Conservation (phyloP, 2,113 vertebrate species). For the Eolophus roseicapilla region DNA sequence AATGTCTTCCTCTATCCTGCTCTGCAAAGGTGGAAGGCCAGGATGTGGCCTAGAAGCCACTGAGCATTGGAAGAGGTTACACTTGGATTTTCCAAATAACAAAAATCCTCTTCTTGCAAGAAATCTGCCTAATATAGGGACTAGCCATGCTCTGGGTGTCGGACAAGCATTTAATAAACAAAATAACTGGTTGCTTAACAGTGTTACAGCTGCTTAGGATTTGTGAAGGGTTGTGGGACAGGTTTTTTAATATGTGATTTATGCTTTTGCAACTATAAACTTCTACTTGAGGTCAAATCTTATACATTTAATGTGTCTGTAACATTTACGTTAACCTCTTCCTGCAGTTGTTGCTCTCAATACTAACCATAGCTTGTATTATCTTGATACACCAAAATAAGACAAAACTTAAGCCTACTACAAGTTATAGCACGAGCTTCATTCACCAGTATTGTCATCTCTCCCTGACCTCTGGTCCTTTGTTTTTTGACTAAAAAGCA, state of each 20-base stretch:
- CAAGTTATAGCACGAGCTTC: background rate
- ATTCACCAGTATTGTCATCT: background rate
- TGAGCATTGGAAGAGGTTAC: background rate
- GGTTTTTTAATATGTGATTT: background rate
- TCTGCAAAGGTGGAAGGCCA: background rate
- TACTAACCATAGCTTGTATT: background rate
- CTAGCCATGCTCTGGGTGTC: background rate
- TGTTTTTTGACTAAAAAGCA: background rate
- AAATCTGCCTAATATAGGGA: background rate
- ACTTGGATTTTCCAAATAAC: background rate
- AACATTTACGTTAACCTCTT: background rate
- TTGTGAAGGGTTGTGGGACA: background rate
- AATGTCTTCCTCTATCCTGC: too few relatives aligned
- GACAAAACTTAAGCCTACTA: background rate
- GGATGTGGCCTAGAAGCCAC: background rate
- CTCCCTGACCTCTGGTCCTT: accelerated
- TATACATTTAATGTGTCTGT: background rate
- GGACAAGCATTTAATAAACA: background rate
- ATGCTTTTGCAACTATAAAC: background rate
- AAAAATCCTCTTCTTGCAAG: background rate
- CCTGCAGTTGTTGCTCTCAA: background rate
- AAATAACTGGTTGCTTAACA: background rate
- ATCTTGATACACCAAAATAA: background rate
- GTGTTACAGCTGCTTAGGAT: background rate
- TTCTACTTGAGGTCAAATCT: background rate